These are phyloP conservation scores for Poeciliopsis infans DNA, from an alignment of 2,797 vertebrate genomes.

Conservation along the genomic window DNA sequence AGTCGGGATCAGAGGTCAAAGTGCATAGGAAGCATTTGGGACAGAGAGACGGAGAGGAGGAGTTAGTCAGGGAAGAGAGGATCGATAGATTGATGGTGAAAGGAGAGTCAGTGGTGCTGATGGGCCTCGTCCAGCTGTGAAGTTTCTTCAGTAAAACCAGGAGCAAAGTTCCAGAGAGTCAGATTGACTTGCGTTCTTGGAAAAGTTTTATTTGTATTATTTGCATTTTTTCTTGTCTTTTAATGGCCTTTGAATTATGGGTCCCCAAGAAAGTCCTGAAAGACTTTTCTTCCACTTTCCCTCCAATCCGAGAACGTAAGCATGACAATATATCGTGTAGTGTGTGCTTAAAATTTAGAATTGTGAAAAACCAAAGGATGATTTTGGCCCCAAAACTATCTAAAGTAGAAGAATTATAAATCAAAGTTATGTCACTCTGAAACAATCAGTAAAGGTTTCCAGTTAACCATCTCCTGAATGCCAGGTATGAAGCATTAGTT, in stretches of 20 bases:
- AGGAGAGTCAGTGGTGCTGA: constrained; percentile 54
- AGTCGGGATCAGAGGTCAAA: constrained; percentile 71
- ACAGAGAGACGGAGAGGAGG: constrained; percentile 41
- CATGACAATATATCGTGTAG: background rate
- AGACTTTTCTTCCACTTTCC: background rate
- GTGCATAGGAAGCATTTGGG: constrained; percentile 78
- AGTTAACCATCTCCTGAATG: background rate
- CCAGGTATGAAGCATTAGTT: background rate
- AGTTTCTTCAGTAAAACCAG: constrained; percentile 37
- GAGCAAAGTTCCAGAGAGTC: constrained; percentile 14
- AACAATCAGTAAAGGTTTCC: background rate
- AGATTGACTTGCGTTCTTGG: constrained; percentile 27
- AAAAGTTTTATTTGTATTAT: background rate
- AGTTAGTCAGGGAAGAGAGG: constrained; percentile 66
- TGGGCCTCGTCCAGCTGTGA: constrained; percentile 73
- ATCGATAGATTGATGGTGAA: constrained; percentile 40
- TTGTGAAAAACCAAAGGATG: background rate
- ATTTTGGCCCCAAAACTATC: background rate
- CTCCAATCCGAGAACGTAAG: background rate
- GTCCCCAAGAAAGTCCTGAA: background rate
- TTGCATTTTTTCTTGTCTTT: background rate
- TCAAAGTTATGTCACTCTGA: background rate
- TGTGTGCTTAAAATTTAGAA: background rate
- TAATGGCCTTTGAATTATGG: background rate
- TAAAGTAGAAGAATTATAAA: background rate